Conservation (phyloP, 2,888 invertebrate species). For the Eristalis tenax region DNA sequence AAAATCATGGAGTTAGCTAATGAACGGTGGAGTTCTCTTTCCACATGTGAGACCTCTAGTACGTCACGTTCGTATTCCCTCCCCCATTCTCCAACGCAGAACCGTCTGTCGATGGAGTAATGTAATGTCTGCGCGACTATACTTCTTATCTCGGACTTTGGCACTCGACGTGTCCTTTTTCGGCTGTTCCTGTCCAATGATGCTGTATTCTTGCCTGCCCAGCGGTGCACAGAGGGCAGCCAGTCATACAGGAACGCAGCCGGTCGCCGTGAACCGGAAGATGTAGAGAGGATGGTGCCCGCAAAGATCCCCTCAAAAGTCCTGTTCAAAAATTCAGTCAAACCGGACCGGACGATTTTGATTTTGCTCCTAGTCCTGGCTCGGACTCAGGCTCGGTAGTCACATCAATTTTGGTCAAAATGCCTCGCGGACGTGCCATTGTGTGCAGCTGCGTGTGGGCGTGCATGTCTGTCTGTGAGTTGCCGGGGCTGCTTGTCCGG, state of each 20-base stretch:
- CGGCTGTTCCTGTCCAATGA: conserved; percentile 33
- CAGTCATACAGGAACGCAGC: conserved; percentile 1
- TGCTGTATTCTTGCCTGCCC: conserved; percentile 27
- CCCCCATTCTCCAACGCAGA: background rate
- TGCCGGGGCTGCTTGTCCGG: background rate
- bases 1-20: no score
- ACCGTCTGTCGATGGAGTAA: background rate
- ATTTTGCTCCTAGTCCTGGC: background rate
- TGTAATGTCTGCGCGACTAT: conserved; percentile 17
- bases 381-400: conserved; percentile 16
- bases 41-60: no score
- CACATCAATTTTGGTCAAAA: conserved; percentile 67
- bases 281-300: conserved; percentile 55
- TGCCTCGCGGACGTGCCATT: conserved; percentile 70
- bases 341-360: background rate
- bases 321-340: conserved; percentile 62
- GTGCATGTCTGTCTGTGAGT: background rate
- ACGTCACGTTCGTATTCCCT: conserved; percentile 37
- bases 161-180: conserved; percentile 40
- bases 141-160: conserved; percentile 65
- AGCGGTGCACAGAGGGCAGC: conserved; percentile 24
- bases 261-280: conserved; percentile 53
- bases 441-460: conserved; percentile 19
- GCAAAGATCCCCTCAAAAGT: conserved; percentile 69
- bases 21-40: no score